A percentile compares a stretch with the other conserved stretches of the same genome.
Conservation (phyloP, 2,888 invertebrate genomes). For the Leistus spinibarbis region DNA sequence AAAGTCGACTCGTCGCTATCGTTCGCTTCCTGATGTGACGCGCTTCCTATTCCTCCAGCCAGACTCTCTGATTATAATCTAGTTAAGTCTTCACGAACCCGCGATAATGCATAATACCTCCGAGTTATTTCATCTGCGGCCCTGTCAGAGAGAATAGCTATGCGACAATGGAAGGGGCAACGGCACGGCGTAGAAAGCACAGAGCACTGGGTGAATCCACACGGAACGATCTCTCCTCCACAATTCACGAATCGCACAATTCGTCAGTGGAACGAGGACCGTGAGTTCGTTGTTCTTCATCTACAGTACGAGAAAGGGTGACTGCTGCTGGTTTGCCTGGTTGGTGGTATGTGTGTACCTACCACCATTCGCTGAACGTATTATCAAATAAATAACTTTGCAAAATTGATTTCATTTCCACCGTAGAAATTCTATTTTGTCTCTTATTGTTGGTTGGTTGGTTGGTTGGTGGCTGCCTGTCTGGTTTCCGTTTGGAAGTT, state of each 20-base stretch:
- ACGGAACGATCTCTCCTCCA: neutral
- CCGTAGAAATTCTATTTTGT: constrained; percentile 28
- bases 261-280: neutral
- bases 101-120: neutral
- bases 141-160: neutral
- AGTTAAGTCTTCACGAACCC: constrained; percentile 5
- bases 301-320: neutral
- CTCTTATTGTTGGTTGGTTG: constrained; percentile 22
- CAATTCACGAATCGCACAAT: neutral
- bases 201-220: neutral
- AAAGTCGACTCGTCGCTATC: neutral
- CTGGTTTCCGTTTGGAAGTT: too few species aligned
- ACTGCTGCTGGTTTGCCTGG: neutral
- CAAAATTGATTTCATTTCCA: constrained; percentile 36
- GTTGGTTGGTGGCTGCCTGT: constrained; percentile 6
- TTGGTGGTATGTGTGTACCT: neutral
- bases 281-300: neutral
- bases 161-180: neutral
- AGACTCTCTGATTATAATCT: constrained; percentile 10
- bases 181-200: neutral
- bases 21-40: neutral
- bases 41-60: constrained; percentile 4
- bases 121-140: neutral
- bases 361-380: constrained; percentile 17
- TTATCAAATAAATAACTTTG: constrained; percentile 37